Conservation (phyloP, 2,113 vertebrate genomes). For the Nerophis lumbriciformis region DNA sequence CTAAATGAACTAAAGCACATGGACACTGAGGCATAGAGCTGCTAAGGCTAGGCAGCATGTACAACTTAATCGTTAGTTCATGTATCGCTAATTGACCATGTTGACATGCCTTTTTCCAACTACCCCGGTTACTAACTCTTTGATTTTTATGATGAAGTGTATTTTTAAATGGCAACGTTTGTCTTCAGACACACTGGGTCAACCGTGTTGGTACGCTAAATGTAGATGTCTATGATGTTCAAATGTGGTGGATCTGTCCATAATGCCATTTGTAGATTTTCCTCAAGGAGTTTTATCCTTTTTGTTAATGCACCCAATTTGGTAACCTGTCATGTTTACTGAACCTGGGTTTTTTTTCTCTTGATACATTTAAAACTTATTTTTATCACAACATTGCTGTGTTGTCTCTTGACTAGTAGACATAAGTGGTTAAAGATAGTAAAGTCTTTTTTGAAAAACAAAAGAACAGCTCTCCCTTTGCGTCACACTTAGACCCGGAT, state of each 20-base stretch:
- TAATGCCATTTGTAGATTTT: slow-evolving; percentile 70
- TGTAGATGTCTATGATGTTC: slow-evolving; percentile 60
- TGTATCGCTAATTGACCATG: slow-evolving; percentile 46
- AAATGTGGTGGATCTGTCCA: slow-evolving; percentile 54
- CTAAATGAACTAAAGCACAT: slow-evolving; percentile 58
- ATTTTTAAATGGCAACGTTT: slow-evolving; percentile 58
- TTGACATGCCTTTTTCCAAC: slow-evolving; percentile 54
- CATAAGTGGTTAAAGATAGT: background rate
- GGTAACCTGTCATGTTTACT: slow-evolving; percentile 63
- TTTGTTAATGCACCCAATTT: slow-evolving; percentile 65
- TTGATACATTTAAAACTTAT: slow-evolving; percentile 68
- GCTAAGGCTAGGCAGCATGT: slow-evolving; percentile 51
- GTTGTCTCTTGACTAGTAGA: slow-evolving; percentile 40
- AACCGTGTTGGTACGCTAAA: slow-evolving; percentile 48
- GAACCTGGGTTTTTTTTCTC: slow-evolving; percentile 59
- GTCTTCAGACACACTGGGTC: slow-evolving; percentile 54
- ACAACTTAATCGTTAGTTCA: slow-evolving; percentile 54
- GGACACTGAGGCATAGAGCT: slow-evolving; percentile 56
- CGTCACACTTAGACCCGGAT: background rate
- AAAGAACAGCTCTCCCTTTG: background rate
- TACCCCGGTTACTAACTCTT: slow-evolving; percentile 65
- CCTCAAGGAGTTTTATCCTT: slow-evolving; percentile 72
- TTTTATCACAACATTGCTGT: slow-evolving; percentile 63
- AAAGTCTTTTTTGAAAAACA: background rate
- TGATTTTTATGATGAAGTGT: slow-evolving; percentile 52